Evolutionary conservation across 2,113 vertebrate genomes (phyloP), one percentile per base, ranked within the genome.

Genomic region (Cololabis saira): DNA sequence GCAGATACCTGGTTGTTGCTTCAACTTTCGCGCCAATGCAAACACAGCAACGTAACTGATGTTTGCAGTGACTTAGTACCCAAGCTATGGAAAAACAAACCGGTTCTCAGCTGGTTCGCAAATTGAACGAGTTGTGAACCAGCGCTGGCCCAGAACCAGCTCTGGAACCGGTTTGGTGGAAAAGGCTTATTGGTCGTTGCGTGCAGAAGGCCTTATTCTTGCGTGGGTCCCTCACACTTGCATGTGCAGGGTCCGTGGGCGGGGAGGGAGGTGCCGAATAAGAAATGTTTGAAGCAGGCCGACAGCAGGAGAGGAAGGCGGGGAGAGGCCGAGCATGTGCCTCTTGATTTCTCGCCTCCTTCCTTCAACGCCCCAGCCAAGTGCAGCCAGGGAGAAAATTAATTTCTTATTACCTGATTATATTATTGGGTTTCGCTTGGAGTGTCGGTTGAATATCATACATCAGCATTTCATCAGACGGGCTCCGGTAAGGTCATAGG

Each of bases 311-410:
- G 42, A 52, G 51, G 57, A 45, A 14, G 17, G 17, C 73, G 60
- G 45, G 45, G 63, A 60, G 52, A 59, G 55, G 19, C 80, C 71
- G 48, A 48, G 50, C 47, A 43, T 68, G 66, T 56, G 67, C 56
- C 76, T 79, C 52, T 6, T 65, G 73, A 72, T 72, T 85, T 79
- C 76, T 81, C 66, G 76, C 61, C 63, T 59, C 43, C 73, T 71
- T 71, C 62, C 65, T 87, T 91, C 88, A 92, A 88, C 85, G 86
- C 78, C 78, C 88, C 78, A 92, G 82, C 89, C 74, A 92, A 88
- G 90, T 85, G 93, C 93, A 93, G 90, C 84, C 89, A 92, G 93
- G 93, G 87, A 87, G 92, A 94, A 94, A 95, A 93, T 92, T 76
- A 93, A 94, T 90, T 90, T 90, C 90, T 92, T 91, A 94, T 86